Evolutionary conservation across 2,113 vertebrate species (phyloP).

Genomic region (Gymnobelideus leadbeateri): DNA sequence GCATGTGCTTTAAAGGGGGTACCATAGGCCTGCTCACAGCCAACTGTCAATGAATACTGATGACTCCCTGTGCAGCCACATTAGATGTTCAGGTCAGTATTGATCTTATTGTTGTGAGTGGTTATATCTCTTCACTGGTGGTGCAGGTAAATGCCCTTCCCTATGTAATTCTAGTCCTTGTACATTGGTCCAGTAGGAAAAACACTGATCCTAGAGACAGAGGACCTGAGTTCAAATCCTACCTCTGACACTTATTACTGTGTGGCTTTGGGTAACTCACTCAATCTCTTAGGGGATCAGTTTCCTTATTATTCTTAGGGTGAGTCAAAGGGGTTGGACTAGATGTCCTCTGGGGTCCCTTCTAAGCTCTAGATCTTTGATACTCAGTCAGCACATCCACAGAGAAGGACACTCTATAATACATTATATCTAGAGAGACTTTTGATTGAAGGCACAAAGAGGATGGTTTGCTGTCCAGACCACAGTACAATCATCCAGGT

Average conservation of each 20-base stretch:
- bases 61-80: not conserved
- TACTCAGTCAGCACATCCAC: not conserved
- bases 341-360: not conserved
- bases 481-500: not conserved
- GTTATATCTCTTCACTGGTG: not conserved
- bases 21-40: not conserved
- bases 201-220: not conserved
- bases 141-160: not conserved
- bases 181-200: not conserved
- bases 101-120: not conserved
- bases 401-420: not conserved
- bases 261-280: not conserved
- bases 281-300: not conserved
- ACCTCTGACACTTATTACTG: not conserved
- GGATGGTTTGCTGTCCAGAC: not conserved
- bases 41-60: not conserved
- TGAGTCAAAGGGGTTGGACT: not conserved
- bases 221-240: not conserved
- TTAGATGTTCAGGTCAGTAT: not conserved
- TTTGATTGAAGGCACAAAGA: not conserved
- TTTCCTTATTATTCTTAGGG: not conserved
- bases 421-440: not conserved
- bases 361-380: not conserved
- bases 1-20: not conserved
- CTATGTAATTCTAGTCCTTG: not conserved